These are phyloP conservation scores for Actinia equina DNA, from an alignment of 64 coral and sea anemone genomes.

Conservation along the genomic window DNA sequence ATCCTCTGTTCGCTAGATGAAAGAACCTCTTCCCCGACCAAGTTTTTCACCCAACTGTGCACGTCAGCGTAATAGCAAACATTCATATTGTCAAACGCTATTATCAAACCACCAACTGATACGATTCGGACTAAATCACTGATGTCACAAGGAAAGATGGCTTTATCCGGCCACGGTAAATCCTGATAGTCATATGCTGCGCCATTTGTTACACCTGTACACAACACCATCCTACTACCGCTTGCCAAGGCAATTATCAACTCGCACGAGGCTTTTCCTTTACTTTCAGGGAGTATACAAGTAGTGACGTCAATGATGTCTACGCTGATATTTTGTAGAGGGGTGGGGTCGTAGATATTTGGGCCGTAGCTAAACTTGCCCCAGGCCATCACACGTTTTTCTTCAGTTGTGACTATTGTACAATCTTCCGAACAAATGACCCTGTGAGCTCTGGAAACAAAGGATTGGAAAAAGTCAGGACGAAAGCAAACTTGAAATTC, in stretches of 20 bases:
- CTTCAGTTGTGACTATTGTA: conserved; percentile 67
- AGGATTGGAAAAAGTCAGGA: neutral
- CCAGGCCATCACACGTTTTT: conserved; percentile 54
- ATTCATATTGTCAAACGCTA: conserved; percentile 19
- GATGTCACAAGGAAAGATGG: conserved; percentile 36
- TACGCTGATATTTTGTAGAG: neutral
- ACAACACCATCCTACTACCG: conserved; percentile 56
- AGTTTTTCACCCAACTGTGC: neutral
- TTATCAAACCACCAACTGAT: conserved; percentile 19
- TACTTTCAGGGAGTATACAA: neutral
- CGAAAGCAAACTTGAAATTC: too few relatives aligned
- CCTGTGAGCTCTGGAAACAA: conserved; percentile 34
- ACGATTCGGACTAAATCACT: conserved; percentile 14
- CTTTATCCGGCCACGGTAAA: conserved; percentile 19
- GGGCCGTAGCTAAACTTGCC: conserved; percentile 68
- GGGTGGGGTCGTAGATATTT: conserved; percentile 29
- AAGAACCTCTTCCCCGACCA: neutral
- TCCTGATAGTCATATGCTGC: conserved; percentile 13
- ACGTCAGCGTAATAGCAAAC: conserved; percentile 30
- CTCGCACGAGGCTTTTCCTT: conserved; percentile 32
- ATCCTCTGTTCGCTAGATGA: neutral
- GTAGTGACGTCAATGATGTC: conserved; percentile 63
- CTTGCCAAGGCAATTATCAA: conserved; percentile 46
- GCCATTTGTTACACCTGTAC: conserved; percentile 17
- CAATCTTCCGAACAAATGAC: conserved; percentile 60